These are phyloP conservation scores for Stigmatopora nigra DNA, from an alignment of 2,113 vertebrate species.

Conservation along the genomic window DNA sequence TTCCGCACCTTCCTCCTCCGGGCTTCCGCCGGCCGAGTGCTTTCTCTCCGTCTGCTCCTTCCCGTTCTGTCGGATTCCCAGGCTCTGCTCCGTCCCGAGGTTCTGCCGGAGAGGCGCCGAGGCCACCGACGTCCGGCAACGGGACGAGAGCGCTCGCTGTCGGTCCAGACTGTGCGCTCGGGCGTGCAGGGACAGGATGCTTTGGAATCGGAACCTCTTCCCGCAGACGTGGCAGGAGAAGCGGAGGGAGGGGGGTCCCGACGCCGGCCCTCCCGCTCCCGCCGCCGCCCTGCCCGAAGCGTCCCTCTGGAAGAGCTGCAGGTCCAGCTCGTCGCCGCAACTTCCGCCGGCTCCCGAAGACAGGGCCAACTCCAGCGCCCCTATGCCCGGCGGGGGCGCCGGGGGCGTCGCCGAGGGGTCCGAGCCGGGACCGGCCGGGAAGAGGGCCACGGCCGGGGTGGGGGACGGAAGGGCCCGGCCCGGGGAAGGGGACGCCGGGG, in stretches of 20 bases:
- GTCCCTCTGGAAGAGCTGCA: constrained; percentile 82
- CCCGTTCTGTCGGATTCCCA: constrained; percentile 64
- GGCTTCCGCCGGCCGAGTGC: constrained; percentile 38
- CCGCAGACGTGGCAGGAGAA: constrained; percentile 85
- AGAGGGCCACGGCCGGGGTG: constrained; percentile 64
- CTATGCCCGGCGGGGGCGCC: constrained; percentile 56
- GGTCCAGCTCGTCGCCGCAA: constrained; percentile 80
- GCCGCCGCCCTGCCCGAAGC: constrained; percentile 47
- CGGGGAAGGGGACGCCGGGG: constrained; percentile 60
- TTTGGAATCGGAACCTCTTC: constrained; percentile 89
- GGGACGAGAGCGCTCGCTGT: constrained; percentile 63
- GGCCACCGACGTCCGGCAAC: constrained; percentile 47
- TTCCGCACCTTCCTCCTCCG: constrained; percentile 49
- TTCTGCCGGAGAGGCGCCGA: constrained; percentile 62
- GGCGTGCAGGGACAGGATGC: constrained; percentile 86
- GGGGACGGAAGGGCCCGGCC: constrained; percentile 56
- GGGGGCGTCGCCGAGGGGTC: constrained; percentile 64
- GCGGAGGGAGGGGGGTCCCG: constrained; percentile 63
- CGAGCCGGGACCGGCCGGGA: constrained; percentile 61
- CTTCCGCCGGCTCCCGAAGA: constrained; percentile 58
- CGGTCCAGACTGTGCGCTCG: constrained; percentile 78
- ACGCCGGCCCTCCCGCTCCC: constrained; percentile 44
- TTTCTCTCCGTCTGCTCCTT: constrained; percentile 37
- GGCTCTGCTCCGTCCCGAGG: constrained; percentile 61
- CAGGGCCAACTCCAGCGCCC: constrained; percentile 68